Evolutionary conservation across 2,888 invertebrate genomes (phyloP).

Genomic region (Endotricha flammealis): DNA sequence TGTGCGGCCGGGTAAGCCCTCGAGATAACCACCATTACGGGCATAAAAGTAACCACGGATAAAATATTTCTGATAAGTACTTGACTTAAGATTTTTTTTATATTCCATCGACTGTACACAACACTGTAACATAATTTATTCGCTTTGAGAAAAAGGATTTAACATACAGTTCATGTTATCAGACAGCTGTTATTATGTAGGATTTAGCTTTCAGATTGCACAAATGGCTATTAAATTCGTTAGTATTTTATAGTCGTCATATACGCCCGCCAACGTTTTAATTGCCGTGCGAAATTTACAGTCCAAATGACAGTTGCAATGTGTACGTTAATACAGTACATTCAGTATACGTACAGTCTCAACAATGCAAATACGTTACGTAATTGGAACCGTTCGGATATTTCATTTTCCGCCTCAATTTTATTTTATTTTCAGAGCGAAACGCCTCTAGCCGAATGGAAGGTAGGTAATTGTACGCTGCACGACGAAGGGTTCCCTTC

Average conservation of each 20-base stretch:
- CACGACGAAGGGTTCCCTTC: slow-evolving; percentile 66
- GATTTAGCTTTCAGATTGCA: slow-evolving; percentile 30
- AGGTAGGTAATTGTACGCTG: slow-evolving; percentile 75
- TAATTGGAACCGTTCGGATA: slow-evolving; percentile 62
- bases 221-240: slow-evolving; percentile 33
- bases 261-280: slow-evolving; percentile 38
- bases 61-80: slow-evolving; percentile 15
- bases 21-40: slow-evolving; percentile 38
- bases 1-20: slow-evolving; percentile 46
- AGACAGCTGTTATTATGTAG: slow-evolving; percentile 22
- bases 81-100: slow-evolving; percentile 17
- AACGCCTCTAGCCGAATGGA: slow-evolving; percentile 65
- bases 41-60: slow-evolving; percentile 24
- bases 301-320: slow-evolving; percentile 37
- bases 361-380: slow-evolving; percentile 35
- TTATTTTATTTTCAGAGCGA: slow-evolving; percentile 60
- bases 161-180: slow-evolving; percentile 22
- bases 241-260: slow-evolving; percentile 34
- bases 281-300: slow-evolving; percentile 40
- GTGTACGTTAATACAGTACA: too few species aligned
- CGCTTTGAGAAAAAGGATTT: slow-evolving; percentile 33
- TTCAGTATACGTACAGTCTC: slow-evolving; percentile 35
- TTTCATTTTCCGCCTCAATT: slow-evolving; percentile 70
- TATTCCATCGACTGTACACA: slow-evolving; percentile 40
- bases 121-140: slow-evolving; percentile 41